Percentiles rank a stretch among this genome's conserved stretches.
These are phyloP conservation scores for Allolobophora icterica DNA, from an alignment of 2,888 invertebrate species.

Conservation along the genomic window DNA sequence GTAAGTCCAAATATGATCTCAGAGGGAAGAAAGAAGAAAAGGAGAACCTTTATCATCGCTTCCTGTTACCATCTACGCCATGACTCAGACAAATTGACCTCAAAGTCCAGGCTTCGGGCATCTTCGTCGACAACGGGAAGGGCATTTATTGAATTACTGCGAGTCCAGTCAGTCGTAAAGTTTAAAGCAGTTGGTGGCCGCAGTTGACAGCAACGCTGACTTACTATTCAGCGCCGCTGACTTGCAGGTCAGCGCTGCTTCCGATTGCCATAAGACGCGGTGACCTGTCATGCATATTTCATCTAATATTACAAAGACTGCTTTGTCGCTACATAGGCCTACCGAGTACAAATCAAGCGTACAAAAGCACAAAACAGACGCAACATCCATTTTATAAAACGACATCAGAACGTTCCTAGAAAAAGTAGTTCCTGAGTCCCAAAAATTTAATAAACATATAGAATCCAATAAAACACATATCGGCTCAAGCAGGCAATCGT, in stretches of 20 bases:
- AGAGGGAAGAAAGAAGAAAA: background rate
- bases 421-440: background rate
- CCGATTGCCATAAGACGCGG: background rate
- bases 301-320: background rate
- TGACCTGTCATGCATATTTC: constrained; percentile 11
- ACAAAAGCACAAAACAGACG: background rate
- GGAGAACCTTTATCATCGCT: background rate
- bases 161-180: background rate
- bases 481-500: background rate
- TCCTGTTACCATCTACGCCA: background rate
- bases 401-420: background rate
- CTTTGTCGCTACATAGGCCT: too few relatives aligned
- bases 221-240: background rate
- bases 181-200: background rate
- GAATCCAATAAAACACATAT: background rate
- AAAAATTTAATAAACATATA: background rate
- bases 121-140: background rate
- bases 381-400: background rate
- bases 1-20: background rate
- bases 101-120: background rate
- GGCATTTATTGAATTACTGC: background rate
- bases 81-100: constrained; percentile 8
- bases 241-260: constrained; percentile 5
- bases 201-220: background rate
- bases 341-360: too few relatives aligned